phyloP scores from a whole-genome alignment of 2,888 invertebrate species.

The Gymnosoma rotundatum region DNA sequence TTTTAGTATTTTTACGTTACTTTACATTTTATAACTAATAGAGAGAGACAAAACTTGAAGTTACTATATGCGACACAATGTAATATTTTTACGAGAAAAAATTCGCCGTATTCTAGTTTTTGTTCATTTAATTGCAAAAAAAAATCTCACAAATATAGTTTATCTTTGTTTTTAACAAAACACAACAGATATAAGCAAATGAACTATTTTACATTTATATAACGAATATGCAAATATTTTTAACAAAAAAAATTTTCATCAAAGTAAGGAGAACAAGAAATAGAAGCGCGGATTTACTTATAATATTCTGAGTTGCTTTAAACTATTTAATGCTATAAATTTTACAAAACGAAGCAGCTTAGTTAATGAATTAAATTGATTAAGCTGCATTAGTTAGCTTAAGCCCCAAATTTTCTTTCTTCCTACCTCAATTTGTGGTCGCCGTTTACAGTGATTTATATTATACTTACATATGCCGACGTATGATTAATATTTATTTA shows the following conservation, averaged over 20 bases:
- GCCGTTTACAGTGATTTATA: too few relatives aligned
- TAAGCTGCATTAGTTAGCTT: too few relatives aligned
- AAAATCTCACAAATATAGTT: background rate
- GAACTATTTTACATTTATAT: constrained; percentile 33
- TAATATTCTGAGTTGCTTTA: too few relatives aligned
- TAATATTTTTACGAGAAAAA: background rate
- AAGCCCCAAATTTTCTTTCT: too few relatives aligned
- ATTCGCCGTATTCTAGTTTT: constrained; percentile 13
- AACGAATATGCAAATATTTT: constrained; percentile 19
- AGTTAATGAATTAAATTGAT: too few relatives aligned
- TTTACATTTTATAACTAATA: background rate
- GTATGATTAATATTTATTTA: too few relatives aligned
- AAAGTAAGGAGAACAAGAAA: background rate
- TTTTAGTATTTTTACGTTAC: background rate
- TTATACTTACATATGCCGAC: too few relatives aligned
- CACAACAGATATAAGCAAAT: background rate
- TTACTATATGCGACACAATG: background rate
- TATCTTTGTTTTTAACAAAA: constrained; percentile 15
- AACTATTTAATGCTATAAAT: too few relatives aligned
- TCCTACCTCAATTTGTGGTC: too few relatives aligned
- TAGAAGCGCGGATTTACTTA: background rate
- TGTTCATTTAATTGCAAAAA: constrained; percentile 37
- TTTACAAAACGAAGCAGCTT: too few relatives aligned
- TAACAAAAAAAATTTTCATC: background rate
- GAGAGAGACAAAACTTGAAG: constrained; percentile 15